Evolutionary conservation across 2,888 invertebrate genomes (phyloP), one percentile per base, ranked within the genome.

Genomic region (Iselma pallidipennis): DNA sequence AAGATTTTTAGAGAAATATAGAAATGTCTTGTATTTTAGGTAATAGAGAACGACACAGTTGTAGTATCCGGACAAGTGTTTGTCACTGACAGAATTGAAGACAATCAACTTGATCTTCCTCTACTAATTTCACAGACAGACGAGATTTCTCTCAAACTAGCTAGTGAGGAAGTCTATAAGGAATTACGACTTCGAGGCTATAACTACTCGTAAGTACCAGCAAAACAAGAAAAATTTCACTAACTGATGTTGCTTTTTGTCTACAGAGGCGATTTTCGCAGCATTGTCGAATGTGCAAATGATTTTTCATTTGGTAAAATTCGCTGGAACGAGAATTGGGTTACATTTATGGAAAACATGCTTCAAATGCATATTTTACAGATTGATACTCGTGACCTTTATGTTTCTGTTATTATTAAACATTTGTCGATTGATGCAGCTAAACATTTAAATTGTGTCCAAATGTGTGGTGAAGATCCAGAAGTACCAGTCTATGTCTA

Each of bases 281-380:
- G n/a, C n/a, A n/a, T n/a, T n/a, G n/a, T n/a, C n/a, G n/a, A n/a
- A n/a, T n/a, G n/a, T n/a, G n/a, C n/a, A n/a, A n/a, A n/a, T n/a
- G n/a, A n/a, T n/a, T n/a, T n/a, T n/a, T n/a, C n/a, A n/a, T n/a
- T n/a, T n/a, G n/a, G n/a, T n/a, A n/a, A n/a, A n/a, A n/a, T n/a
- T n/a, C n/a, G n/a, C n/a, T n/a, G n/a, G n/a, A n/a, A n/a, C n/a
- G n/a, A n/a, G n/a, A n/a, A n/a, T n/a, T n/a, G n/a, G n/a, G n/a
- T n/a, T n/a, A n/a, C n/a, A n/a, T n/a, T n/a, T 81, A 87, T 95
- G 84, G 95, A 95, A 81, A 91, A 91, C 55, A 89, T 95, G 88
- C 83, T 95, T 10, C 95, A 95, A 80, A 85, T 92, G 71, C 70
- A 70, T 9, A 89, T 94, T 57, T 76, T 93, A 16, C 86, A 87